Percentiles rank a stretch among this genome's conserved stretches.
phyloP scores from a whole-genome alignment of 2,888 invertebrate species.

The Archips crataeganus region DNA sequence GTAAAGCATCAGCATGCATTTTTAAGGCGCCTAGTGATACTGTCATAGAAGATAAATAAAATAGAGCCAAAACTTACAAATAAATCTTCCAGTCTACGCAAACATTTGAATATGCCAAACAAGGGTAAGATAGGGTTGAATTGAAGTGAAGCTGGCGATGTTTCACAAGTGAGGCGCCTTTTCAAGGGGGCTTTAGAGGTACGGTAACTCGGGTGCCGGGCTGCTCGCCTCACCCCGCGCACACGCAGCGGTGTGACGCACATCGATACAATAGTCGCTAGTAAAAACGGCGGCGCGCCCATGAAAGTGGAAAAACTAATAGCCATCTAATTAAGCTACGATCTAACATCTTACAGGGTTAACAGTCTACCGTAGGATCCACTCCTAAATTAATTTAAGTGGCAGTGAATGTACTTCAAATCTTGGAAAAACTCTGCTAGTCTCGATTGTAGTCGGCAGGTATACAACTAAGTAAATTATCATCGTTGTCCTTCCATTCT shows the following conservation, averaged over 20 bases:
- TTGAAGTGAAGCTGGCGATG: slow-evolving; percentile 70
- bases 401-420: slow-evolving; percentile 63
- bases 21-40: slow-evolving; percentile 39
- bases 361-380: slow-evolving; percentile 46
- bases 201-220: slow-evolving; percentile 61
- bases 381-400: slow-evolving; percentile 51
- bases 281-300: slow-evolving; percentile 74
- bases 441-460: neutral
- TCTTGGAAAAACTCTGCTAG: slow-evolving; percentile 21
- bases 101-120: slow-evolving; percentile 48
- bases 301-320: slow-evolving; percentile 43
- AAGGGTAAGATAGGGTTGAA: slow-evolving; percentile 46
- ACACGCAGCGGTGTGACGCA: slow-evolving; percentile 83
- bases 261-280: slow-evolving; percentile 83
- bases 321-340: slow-evolving; percentile 53
- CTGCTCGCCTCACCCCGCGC: slow-evolving; percentile 72
- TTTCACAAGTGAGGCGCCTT: slow-evolving; percentile 86
- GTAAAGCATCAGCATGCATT: slow-evolving; percentile 45
- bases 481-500: neutral
- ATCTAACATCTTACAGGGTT: slow-evolving; percentile 26
- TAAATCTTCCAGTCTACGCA: slow-evolving; percentile 45
- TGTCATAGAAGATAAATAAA: slow-evolving; percentile 30
- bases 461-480: neutral
- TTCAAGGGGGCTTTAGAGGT: slow-evolving; percentile 64
- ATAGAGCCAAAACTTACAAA: slow-evolving; percentile 39